These are phyloP conservation scores for Hippocampus abdominalis DNA, from an alignment of 2,113 vertebrate species.

Conservation along the genomic window DNA sequence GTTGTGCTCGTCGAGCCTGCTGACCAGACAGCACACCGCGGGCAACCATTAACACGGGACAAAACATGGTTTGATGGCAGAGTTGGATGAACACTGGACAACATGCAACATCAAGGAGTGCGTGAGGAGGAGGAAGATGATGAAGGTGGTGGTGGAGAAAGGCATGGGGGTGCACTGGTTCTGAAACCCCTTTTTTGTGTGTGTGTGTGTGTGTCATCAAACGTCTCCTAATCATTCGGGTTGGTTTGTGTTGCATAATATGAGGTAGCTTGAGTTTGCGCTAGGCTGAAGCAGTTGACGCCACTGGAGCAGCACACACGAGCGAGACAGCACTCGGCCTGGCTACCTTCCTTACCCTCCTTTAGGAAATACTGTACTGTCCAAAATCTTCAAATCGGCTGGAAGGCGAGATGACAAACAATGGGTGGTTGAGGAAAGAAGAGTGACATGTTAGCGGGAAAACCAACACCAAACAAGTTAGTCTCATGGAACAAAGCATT, in stretches of 20 bases:
- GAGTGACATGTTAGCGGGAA: conserved; percentile 66
- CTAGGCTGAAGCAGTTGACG: conserved; percentile 60
- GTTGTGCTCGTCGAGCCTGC: conserved; percentile 52
- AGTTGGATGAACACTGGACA: conserved; percentile 52
- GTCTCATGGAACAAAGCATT: conserved; percentile 55
- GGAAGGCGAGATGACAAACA: conserved; percentile 59
- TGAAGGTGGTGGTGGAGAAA: conserved; percentile 10
- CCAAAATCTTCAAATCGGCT: conserved; percentile 74
- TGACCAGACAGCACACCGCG: conserved; percentile 60
- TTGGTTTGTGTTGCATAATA: conserved; percentile 1
- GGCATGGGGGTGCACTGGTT: neutral
- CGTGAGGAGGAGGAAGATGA: conserved; percentile 29
- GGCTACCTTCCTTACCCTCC: conserved; percentile 74
- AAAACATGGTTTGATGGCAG: conserved; percentile 54
- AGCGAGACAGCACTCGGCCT: conserved; percentile 44
- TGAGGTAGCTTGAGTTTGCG: conserved; percentile 24
- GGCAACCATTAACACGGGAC: conserved; percentile 50
- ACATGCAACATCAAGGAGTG: conserved; percentile 59
- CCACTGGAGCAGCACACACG: conserved; percentile 63
- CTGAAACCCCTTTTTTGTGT: neutral
- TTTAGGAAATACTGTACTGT: conserved; percentile 74
- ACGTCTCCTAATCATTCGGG: neutral
- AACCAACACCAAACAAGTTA: conserved; percentile 66
- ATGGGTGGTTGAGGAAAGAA: conserved; percentile 63
- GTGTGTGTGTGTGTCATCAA: neutral